phyloP scores from a whole-genome alignment of 1,140 invertebrate species.

The Andrena cerasifolii region DNA sequence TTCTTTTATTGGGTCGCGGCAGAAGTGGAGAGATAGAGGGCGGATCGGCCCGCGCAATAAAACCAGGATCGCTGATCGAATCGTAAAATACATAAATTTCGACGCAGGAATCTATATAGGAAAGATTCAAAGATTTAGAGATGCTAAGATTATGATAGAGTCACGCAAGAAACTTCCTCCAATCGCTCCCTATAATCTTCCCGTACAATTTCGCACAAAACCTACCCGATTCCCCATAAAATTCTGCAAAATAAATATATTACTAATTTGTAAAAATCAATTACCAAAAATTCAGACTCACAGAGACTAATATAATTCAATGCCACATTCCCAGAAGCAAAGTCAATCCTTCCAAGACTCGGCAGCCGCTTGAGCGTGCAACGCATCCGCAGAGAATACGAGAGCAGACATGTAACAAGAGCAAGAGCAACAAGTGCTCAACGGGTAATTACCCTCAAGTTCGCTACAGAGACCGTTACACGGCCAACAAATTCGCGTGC shows the following conservation, averaged over 20 bases:
- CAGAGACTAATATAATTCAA: too few species aligned
- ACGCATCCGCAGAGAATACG: conserved; percentile 41
- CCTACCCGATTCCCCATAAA: too few species aligned
- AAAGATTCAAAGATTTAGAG: neutral
- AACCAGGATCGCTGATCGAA: conserved; percentile 4
- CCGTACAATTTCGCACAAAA: too few species aligned
- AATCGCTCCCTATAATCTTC: too few species aligned
- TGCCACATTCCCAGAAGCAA: too few species aligned
- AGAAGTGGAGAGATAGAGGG: neutral
- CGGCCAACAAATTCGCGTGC: conserved; percentile 51
- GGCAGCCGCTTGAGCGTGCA: conserved; percentile 14
- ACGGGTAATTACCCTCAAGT: conserved; percentile 61
- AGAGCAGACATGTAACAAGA: conserved; percentile 59
- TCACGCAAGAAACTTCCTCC: too few species aligned
- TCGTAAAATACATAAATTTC: conserved; percentile 2
- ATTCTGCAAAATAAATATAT: too few species aligned
- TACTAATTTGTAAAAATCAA: too few species aligned
- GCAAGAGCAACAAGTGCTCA: conserved; percentile 66
- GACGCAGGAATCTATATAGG: neutral
- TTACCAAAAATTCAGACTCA: too few species aligned
- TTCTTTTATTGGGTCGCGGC: conserved; percentile 7
- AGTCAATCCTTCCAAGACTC: conserved; percentile 18
- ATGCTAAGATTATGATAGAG: neutral
- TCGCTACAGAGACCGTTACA: conserved; percentile 58
- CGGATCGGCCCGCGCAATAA: conserved; percentile 1